Evolutionary conservation across 2,888 invertebrate species (phyloP), one percentile per base, ranked within the genome.

Genomic region (Leptothorax acervorum): DNA sequence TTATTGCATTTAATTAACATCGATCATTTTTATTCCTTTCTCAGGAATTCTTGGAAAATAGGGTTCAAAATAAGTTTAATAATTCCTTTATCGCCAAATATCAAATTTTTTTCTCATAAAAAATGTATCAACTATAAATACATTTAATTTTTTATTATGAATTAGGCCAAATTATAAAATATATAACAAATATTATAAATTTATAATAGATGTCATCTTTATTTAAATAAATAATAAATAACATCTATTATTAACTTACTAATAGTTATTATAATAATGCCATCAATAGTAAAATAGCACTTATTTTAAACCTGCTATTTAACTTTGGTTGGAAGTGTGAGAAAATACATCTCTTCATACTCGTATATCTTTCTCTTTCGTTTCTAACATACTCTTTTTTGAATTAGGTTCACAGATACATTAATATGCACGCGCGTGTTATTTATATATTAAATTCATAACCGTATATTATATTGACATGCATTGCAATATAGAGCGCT

Each of bases 241-340:
- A 51, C 51, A 75, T 75, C 18, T 51, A 70, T 70, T 31, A 70
- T 51, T 51, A 39, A 51, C 2, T 60, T 45, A 11, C n/a, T 51
- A 75, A 48, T 42, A 42, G 2, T 60, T 23, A 70, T 31, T 60
- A 71, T 1, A 79, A 45, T 78, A 79, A 60, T 48, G 18, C 45
- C 70, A 79, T 79, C 2, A 28, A 79, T 79, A 79, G 18, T 39
- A 60, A 79, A 79, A 70, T 79, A 70, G 57, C 70, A 70, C 48
- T 71, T 71, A 60, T 70, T 70, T 60, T 60, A 71, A 79, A 79
- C 4, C 0, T 79, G 57, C 60, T 60, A 60, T 71, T 79, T 79
- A 79, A 60, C 71, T 71, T 79, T 79, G 79, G 79, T 79, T 79
- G 60, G 60, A 71, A 79, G 48, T 79, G 18, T 79, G 71, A 79